A percentile compares a stretch with the other conserved stretches of the same genome.
phyloP scores from a whole-genome alignment of 1,140 invertebrate species.

The Schmidtea mediterranea region DNA sequence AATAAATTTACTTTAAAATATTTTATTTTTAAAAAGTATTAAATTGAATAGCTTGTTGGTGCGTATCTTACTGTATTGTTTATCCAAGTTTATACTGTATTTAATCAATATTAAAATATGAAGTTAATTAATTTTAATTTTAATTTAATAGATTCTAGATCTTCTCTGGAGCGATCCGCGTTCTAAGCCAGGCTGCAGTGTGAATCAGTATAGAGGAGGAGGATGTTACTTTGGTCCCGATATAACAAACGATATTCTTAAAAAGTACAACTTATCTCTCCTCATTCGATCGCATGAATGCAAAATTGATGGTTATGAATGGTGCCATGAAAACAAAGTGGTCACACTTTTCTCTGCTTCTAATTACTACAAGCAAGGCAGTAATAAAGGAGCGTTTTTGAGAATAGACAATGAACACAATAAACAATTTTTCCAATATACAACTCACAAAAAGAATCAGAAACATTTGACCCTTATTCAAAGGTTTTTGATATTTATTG shows the following conservation, averaged over 20 bases:
- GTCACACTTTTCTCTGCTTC: conserved; percentile 74
- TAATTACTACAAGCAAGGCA: conserved; percentile 68
- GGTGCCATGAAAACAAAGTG: conserved; percentile 49
- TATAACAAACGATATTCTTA: conserved; percentile 45
- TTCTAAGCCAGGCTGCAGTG: conserved; percentile 35
- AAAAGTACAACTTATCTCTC: conserved; percentile 42
- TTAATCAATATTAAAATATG: too few relatives aligned
- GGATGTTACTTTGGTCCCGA: conserved; percentile 69
- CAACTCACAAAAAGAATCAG: conserved; percentile 17
- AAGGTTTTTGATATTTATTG: not conserved
- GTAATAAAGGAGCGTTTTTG: conserved; percentile 63
- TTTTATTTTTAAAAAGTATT: too few relatives aligned
- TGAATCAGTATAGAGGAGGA: conserved; percentile 55
- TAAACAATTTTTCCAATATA: conserved; percentile 36
- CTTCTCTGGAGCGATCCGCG: conserved; percentile 70
- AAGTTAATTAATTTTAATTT: too few relatives aligned
- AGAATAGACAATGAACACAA: conserved; percentile 40
- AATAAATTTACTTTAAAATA: too few relatives aligned
- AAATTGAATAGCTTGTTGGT: too few relatives aligned
- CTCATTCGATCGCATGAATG: conserved; percentile 67
- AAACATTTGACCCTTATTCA: not conserved
- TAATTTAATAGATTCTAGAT: conserved; percentile 57
- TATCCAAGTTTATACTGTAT: too few relatives aligned
- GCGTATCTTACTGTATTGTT: too few relatives aligned
- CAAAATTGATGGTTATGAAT: conserved; percentile 61